Conservation (phyloP, 1,140 invertebrate species). For the Hylaeus volcanicus region DNA sequence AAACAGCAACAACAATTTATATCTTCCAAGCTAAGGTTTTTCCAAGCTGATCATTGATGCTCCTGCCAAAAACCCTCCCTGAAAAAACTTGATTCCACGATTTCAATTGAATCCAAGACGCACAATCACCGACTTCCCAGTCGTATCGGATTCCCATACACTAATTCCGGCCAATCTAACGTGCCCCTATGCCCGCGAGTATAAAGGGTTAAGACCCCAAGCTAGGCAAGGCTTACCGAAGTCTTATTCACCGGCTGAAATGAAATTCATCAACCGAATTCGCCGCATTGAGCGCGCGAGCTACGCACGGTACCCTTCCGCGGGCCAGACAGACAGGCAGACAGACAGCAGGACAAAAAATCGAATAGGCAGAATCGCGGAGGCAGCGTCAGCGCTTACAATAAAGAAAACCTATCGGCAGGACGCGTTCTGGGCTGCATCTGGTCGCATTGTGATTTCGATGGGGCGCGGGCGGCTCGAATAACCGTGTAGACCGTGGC, state of each 20-base stretch:
- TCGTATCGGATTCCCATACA: too few relatives aligned
- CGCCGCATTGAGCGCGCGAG: background rate
- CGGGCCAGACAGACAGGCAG: background rate
- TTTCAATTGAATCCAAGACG: too few relatives aligned
- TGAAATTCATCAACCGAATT: background rate
- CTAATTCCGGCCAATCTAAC: too few relatives aligned
- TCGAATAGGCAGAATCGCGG: background rate
- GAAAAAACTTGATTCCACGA: too few relatives aligned
- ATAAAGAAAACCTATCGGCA: slow-evolving; percentile 50
- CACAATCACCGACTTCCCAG: too few relatives aligned
- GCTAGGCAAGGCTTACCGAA: background rate
- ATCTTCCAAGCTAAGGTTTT: too few relatives aligned
- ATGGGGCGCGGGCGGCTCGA: slow-evolving; percentile 58
- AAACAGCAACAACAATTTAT: too few relatives aligned
- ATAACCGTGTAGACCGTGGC: slow-evolving; percentile 62
- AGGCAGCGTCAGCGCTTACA: slow-evolving; percentile 32
- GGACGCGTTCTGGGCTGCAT: slow-evolving; percentile 39
- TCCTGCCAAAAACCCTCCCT: too few relatives aligned
- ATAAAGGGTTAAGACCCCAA: background rate
- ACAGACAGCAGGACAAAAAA: slow-evolving; percentile 18
- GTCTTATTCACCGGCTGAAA: background rate
- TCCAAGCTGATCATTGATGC: too few relatives aligned
- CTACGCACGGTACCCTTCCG: background rate
- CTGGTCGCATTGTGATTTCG: slow-evolving; percentile 62
- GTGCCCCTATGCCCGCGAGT: too few relatives aligned